Evolutionary conservation across 2,888 invertebrate species (phyloP), one percentile per base, ranked within the genome.

Genomic region (Brenthis daphne): DNA sequence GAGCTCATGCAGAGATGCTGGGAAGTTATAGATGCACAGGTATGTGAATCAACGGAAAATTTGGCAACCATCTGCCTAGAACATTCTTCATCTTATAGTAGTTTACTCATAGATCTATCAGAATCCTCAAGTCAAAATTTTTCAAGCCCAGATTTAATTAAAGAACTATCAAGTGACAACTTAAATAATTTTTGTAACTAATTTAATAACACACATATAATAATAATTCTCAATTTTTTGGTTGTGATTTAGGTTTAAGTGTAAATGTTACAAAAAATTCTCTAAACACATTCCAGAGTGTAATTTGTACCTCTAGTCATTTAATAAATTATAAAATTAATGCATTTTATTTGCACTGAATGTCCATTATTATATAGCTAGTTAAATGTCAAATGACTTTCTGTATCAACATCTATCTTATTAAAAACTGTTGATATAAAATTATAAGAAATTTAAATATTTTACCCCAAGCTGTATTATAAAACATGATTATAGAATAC

Each of bases 1-100:
- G 98, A 99, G 85, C 94, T 99, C 78, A 98, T 98, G 98, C 97
- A 98, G 89, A 94, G 98, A 78, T 98, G 98, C 93, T 98, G 98
- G 98, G 98, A 98, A 94, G 98, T 99, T 73, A 98, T 99, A 85
- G 99, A 99, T 92, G 99, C 99, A 67, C 97, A 97, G 96, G 97
- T 97, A 95, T 91, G 92, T 92, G 89, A 89, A 78, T 90, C 94
- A 29, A 88, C 89, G 69, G 92, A 92, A 80, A 95, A 93, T 82
- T 88, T 92, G 79, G 79, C 87, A 53, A 85, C 86, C 64, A 82
- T 90, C 75, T 84, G 86, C 78, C 81, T 91, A 72, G 86, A 90
- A 77, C 85, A 82, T 74, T 89, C 91, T 67, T 88, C 91, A 50
- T 92, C 91, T 16, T 90, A 88, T 80, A 88, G 85, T 89, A 92